Evolutionary conservation across 1,140 invertebrate species (phyloP).

Genomic region (Goniozus legneri): DNA sequence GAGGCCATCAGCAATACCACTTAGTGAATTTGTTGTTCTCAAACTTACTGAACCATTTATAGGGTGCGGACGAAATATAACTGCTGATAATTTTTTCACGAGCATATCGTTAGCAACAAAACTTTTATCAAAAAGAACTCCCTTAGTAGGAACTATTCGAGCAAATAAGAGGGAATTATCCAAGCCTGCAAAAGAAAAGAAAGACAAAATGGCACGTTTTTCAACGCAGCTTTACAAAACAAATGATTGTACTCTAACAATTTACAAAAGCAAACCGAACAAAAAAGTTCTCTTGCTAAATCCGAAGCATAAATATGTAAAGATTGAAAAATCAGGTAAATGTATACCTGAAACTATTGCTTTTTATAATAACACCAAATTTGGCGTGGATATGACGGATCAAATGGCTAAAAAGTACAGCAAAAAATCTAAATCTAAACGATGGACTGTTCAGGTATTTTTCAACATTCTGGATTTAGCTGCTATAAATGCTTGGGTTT

Average conservation of each 20-base stretch:
- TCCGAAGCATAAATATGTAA: constrained; percentile 17
- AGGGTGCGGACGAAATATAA: constrained; percentile 11
- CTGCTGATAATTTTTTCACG: constrained; percentile 13
- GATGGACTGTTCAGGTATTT: constrained; percentile 17
- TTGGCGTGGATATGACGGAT: constrained; percentile 21
- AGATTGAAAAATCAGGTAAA: constrained; percentile 4
- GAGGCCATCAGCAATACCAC: constrained; percentile 11
- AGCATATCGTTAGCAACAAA: neutral
- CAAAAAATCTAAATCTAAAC: constrained; percentile 5
- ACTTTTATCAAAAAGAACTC: constrained; percentile 13
- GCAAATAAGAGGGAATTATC: constrained; percentile 18
- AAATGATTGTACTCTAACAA: constrained; percentile 21
- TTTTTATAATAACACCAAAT: constrained; percentile 29
- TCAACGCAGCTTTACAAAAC: constrained; percentile 18
- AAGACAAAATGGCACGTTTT: constrained; percentile 21
- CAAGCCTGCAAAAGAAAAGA: constrained; percentile 17
- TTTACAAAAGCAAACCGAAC: constrained; percentile 26
- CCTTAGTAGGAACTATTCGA: constrained; percentile 21
- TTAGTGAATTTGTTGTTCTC: constrained; percentile 7
- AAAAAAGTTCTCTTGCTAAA: constrained; percentile 26
- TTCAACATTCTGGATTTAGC: constrained; percentile 16
- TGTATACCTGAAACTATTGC: constrained; percentile 20
- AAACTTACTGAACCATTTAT: constrained; percentile 10
- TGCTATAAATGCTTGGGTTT: constrained; percentile 8
- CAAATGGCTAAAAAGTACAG: constrained; percentile 25